phyloP scores from a whole-genome alignment of 2,888 invertebrate species.

The Antitype chi region DNA sequence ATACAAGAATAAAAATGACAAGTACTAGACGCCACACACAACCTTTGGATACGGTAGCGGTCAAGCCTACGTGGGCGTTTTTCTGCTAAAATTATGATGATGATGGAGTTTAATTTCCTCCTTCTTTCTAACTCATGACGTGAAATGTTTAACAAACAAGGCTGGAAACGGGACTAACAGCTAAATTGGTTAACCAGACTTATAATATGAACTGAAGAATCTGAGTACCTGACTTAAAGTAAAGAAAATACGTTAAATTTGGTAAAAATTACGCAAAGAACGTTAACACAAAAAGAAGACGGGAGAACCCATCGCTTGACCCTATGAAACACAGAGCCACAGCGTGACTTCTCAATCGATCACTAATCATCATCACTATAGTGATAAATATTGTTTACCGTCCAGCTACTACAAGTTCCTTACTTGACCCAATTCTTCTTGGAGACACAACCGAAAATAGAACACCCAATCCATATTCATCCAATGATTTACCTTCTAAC shows the following conservation, averaged over 20 bases:
- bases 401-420: slow-evolving; percentile 15
- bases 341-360: not conserved
- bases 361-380: not conserved
- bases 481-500: slow-evolving; percentile 61
- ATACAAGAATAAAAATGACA: too few relatives aligned
- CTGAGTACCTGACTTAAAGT: not conserved
- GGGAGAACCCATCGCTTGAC: too few relatives aligned
- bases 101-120: not conserved
- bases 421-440: slow-evolving; percentile 45
- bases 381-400: not conserved
- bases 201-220: not conserved
- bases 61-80: too few relatives aligned
- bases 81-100: too few relatives aligned
- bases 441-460: slow-evolving; percentile 42
- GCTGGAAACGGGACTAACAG: too few relatives aligned
- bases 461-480: slow-evolving; percentile 32
- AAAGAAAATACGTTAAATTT: too few relatives aligned
- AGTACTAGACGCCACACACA: too few relatives aligned
- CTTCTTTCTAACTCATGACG: not conserved
- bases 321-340: too few relatives aligned
- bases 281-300: too few relatives aligned
- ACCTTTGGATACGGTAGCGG: too few relatives aligned
- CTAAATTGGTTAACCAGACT: not conserved
- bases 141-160: not conserved
- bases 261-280: too few relatives aligned